Conservation (phyloP, 35 echinoderm and acorn worm species). For the Apostichopus parvimensis region DNA sequence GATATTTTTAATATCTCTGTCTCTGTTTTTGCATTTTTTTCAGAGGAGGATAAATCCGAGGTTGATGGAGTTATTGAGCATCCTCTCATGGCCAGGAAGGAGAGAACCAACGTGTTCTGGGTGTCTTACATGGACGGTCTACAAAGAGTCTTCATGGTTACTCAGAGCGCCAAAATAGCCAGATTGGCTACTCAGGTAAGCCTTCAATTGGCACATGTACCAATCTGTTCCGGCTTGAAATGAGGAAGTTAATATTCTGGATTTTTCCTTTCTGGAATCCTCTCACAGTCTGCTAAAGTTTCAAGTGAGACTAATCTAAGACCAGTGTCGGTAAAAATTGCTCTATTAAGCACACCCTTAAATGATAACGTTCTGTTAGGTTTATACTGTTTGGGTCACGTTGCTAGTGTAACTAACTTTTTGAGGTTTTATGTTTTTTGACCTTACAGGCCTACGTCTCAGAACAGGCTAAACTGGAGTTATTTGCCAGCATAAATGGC, state of each 20-base stretch:
- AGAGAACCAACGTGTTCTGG: conserved; percentile 90
- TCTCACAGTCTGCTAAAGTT: no score
- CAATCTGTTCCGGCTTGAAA: no score
- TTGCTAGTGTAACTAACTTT: no score
- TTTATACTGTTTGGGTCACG: no score
- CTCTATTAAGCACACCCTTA: no score
- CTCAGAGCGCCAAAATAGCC: conserved; percentile 82
- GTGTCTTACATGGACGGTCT: conserved; percentile 96
- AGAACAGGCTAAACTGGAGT: conserved; percentile 84
- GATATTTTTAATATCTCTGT: no score
- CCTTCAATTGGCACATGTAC: no score
- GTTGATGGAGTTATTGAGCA: conserved; percentile 87
- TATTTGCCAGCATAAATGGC: conserved; percentile 80
- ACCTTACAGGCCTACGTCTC: conserved; percentile 72
- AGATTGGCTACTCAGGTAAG: conserved; percentile 80
- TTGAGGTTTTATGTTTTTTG: background rate
- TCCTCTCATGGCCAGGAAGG: conserved; percentile 87
- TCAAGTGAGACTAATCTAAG: no score
- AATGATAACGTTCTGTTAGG: no score
- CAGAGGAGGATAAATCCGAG: conserved; percentile 69
- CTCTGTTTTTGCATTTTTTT: background rate
- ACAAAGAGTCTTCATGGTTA: conserved; percentile 88
- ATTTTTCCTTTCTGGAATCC: no score
- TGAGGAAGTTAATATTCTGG: no score
- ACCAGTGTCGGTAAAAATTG: no score